These are phyloP conservation scores for Mythimna vitellina DNA, from an alignment of 2,888 invertebrate genomes.

Conservation along the genomic window DNA sequence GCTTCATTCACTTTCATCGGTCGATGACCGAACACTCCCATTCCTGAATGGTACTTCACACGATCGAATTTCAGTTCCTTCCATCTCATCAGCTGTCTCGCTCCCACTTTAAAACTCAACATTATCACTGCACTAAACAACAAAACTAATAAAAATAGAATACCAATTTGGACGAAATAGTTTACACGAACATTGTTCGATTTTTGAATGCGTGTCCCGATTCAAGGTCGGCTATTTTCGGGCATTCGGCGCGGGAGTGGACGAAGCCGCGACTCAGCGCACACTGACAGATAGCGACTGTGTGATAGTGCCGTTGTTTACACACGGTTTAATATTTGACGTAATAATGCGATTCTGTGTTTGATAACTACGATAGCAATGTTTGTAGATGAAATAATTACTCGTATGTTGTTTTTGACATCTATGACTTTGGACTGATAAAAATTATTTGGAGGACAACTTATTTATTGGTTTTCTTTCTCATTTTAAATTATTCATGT, in stretches of 20 bases:
- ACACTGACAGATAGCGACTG: slow-evolving; percentile 71
- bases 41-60: slow-evolving; percentile 89
- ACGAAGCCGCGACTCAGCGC: slow-evolving; percentile 63
- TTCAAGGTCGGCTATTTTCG: slow-evolving; percentile 75
- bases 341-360: slow-evolving; percentile 62
- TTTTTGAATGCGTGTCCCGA: slow-evolving; percentile 35
- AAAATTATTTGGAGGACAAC: background rate
- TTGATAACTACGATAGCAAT: slow-evolving; percentile 40
- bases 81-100: slow-evolving; percentile 76
- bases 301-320: slow-evolving; percentile 60
- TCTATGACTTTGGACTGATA: background rate
- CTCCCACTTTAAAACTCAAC: slow-evolving; percentile 78
- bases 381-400: slow-evolving; percentile 39
- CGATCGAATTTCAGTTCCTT: slow-evolving; percentile 72
- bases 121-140: slow-evolving; percentile 69
- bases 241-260: slow-evolving; percentile 79
- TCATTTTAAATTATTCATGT: background rate
- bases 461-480: background rate
- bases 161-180: slow-evolving; percentile 48
- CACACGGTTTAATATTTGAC: slow-evolving; percentile 61
- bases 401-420: slow-evolving; percentile 10
- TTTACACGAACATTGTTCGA: slow-evolving; percentile 17
- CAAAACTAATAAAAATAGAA: slow-evolving; percentile 41
- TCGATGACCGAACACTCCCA: slow-evolving; percentile 91
- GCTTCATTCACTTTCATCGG: slow-evolving; percentile 79